Evolutionary conservation across 2,797 vertebrate species (phyloP), one percentile per base, ranked within the genome.

Genomic region (Bovichtus variegatus): DNA sequence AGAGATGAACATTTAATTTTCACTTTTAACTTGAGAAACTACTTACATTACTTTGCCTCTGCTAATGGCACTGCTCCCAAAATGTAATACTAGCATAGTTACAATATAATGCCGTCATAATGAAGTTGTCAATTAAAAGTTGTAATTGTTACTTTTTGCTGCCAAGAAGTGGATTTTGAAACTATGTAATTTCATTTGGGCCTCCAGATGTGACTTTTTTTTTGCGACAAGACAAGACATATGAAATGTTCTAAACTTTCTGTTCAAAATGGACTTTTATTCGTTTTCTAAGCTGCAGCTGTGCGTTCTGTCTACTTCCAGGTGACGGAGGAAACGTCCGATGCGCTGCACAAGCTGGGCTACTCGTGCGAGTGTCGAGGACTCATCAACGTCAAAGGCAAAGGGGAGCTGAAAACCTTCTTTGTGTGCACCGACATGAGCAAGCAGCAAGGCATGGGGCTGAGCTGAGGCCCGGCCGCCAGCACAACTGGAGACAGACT

Each of bases 301-400:
- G 23, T 2, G 0, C n/a, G 53, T 25, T 61, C 11, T n/a, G 25
- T 44, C 9, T 18, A 0, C 16, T 29, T 74, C 25, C 89, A 99
- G 98, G 97, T 99, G 66, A 99, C 98, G 0, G 97, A 98, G 83
- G 98, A 99, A 91, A 98, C 98, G 0, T 94, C 95, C 7, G 90
- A 80, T 23, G 96, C 97, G 82, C 94, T 99, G 38, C 94, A 95
- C 87, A 94, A 90, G 67, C 82, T 99, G 54, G 98, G 98, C 12
- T 99, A 99, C 87, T 97, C 96, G 0, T 99, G 97, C 9, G 98
- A 99, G 51, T 99, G 98, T 60, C 95, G 98, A 12, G 98, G 98
- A 50, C 91, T 99, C 71, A 99, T 99, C 76, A 97, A 96, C 0
- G 97, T 99, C 71, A 99, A 99, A 92, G 98, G 98, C 73, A 99